These are phyloP conservation scores for Periplaneta americana DNA, from an alignment of 1,140 invertebrate species.

Conservation along the genomic window DNA sequence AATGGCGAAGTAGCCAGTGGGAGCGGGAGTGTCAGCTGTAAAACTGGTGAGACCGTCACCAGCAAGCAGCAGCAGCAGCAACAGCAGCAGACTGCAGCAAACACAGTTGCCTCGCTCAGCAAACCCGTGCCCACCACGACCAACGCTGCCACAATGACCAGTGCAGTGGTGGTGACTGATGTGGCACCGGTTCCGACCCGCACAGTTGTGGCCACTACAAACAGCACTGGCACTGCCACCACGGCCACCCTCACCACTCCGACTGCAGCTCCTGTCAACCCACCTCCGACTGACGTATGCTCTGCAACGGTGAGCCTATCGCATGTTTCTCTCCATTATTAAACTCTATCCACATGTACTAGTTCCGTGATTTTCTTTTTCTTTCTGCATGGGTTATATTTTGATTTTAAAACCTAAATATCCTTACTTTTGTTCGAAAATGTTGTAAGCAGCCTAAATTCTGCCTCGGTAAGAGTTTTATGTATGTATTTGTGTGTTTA, in stretches of 20 bases:
- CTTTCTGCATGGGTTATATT: too few species aligned
- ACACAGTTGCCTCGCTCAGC: neutral
- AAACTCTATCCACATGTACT: too few species aligned
- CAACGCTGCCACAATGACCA: constrained; percentile 39
- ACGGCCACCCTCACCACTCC: neutral
- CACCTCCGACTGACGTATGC: constrained; percentile 1
- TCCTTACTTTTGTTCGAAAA: too few species aligned
- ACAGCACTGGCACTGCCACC: constrained; percentile 3
- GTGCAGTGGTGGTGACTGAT: constrained; percentile 21
- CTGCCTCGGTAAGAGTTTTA: too few species aligned
- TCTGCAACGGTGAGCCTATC: neutral
- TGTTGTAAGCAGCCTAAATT: too few species aligned
- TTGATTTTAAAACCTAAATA: too few species aligned
- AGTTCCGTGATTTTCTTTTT: too few species aligned
- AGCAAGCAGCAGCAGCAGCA: constrained; percentile 8
- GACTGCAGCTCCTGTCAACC: neutral
- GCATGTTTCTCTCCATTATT: too few species aligned
- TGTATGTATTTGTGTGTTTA: too few species aligned
- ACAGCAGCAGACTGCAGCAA: constrained; percentile 12
- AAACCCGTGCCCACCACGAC: constrained; percentile 33
- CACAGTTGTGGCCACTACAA: neutral
- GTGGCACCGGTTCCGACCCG: constrained; percentile 8
- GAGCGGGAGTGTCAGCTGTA: neutral
- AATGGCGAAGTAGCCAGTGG: constrained; percentile 24
- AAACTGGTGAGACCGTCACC: neutral